A percentile compares a stretch with the other conserved stretches of the same genome.
These are phyloP conservation scores for Stenodema calcarata DNA, from an alignment of 2,888 invertebrate genomes.

Conservation along the genomic window DNA sequence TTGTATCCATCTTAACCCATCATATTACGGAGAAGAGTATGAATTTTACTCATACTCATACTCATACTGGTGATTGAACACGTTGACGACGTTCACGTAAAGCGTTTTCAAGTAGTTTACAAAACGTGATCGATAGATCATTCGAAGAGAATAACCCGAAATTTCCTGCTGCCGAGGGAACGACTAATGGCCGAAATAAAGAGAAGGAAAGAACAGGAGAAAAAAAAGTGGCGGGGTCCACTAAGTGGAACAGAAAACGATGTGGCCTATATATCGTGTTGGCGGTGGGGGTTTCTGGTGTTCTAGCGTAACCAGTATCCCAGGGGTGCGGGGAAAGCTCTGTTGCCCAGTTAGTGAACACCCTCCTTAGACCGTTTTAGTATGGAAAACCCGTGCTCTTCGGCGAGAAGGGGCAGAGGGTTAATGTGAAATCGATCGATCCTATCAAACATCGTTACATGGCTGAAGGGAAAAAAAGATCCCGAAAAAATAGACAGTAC, in stretches of 20 bases:
- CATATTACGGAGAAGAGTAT: not conserved
- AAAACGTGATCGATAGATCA: not conserved
- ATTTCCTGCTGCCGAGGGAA: not conserved
- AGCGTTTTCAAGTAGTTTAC: not conserved
- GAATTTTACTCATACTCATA: not conserved
- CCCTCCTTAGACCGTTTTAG: not conserved
- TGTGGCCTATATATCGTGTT: not conserved
- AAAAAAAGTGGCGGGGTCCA: not conserved
- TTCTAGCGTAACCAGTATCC: too few relatives aligned
- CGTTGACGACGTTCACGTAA: not conserved
- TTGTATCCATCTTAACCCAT: not conserved
- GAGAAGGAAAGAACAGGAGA: not conserved
- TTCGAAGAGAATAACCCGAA: not conserved
- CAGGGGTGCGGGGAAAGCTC: too few relatives aligned
- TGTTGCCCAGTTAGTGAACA: not conserved
- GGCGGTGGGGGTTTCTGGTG: not conserved
- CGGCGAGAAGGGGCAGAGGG: not conserved
- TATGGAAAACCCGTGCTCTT: not conserved
- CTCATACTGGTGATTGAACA: not conserved
- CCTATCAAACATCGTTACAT: constrained; percentile 7
- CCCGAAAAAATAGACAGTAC: not conserved
- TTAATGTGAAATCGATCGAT: constrained; percentile 34
- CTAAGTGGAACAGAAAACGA: not conserved
- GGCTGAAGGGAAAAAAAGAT: not conserved
- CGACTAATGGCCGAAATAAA: not conserved